phyloP scores from a whole-genome alignment of 1,140 invertebrate species.

The Marisa cornuarietis region DNA sequence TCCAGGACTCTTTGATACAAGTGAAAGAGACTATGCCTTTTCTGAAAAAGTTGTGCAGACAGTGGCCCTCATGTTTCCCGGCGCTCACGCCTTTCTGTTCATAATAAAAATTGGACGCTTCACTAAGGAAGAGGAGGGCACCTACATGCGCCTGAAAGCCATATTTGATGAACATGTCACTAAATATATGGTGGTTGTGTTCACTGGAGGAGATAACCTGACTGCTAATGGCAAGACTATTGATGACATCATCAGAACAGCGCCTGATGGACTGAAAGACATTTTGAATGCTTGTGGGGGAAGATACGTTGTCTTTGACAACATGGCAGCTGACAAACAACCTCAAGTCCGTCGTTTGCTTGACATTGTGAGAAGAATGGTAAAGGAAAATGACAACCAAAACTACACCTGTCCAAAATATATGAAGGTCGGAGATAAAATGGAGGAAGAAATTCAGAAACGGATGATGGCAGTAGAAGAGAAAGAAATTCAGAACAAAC shows the following conservation, averaged over 20 bases:
- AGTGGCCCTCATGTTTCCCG: background rate
- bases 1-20: constrained; percentile 1
- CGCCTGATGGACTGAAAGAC: constrained; percentile 4
- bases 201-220: constrained; percentile 13
- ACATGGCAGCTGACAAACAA: constrained; percentile 2
- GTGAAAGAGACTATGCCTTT: background rate
- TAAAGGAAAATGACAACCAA: background rate
- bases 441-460: constrained; percentile 5
- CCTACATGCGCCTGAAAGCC: background rate
- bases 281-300: constrained; percentile 7
- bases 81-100: constrained; percentile 20
- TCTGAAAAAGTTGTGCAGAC: background rate
- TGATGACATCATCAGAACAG: background rate
- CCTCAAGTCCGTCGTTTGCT: constrained; percentile 12
- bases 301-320: constrained; percentile 21
- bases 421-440: background rate
- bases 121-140: constrained; percentile 18
- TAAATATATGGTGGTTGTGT: constrained; percentile 6
- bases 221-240: background rate
- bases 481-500: constrained; percentile 7
- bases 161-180: constrained; percentile 8
- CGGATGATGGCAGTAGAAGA: constrained; percentile 9
- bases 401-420: constrained; percentile 15
- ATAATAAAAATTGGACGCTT: constrained; percentile 10
- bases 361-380: background rate